Evolutionary conservation across 2,888 invertebrate species (phyloP).

Genomic region (Leptopilina myrica): DNA sequence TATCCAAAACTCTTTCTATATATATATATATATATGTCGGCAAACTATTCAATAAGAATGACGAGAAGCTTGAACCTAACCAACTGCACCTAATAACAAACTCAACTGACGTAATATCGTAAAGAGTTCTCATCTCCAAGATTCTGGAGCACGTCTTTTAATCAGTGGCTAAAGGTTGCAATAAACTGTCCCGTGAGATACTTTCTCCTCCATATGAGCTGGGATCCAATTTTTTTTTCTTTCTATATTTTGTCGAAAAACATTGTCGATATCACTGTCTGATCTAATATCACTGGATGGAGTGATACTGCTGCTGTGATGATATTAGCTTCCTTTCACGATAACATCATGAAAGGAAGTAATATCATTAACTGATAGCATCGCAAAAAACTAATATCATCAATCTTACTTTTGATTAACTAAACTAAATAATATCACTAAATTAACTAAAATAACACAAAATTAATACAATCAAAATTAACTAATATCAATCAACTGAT

Average conservation of each 20-base stretch:
- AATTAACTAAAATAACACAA: no score
- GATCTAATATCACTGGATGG: no score
- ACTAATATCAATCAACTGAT: no score
- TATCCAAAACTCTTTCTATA: not conserved
- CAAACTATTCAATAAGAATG: conserved; percentile 37
- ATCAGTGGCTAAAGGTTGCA: conserved; percentile 36
- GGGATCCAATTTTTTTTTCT: not conserved
- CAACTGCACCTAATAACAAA: conserved; percentile 31
- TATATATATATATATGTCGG: no score
- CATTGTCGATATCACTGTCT: not conserved
- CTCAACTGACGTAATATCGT: conserved; percentile 28
- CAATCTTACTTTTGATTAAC: no score
- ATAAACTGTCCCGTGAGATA: conserved; percentile 32
- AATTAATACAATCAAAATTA: no score
- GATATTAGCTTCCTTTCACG: no score
- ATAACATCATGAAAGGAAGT: no score
- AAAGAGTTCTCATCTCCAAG: conserved; percentile 18
- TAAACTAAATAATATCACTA: no score
- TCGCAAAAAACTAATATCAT: no score
- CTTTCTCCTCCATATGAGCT: conserved; percentile 17
- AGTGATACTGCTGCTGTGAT: no score
- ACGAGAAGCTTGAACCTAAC: conserved; percentile 3
- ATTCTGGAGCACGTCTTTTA: conserved; percentile 33
- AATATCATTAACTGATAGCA: no score
- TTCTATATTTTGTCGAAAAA: not conserved